Conservation (phyloP, 2,888 invertebrate species). For the Rhamphomyia laevipes region DNA sequence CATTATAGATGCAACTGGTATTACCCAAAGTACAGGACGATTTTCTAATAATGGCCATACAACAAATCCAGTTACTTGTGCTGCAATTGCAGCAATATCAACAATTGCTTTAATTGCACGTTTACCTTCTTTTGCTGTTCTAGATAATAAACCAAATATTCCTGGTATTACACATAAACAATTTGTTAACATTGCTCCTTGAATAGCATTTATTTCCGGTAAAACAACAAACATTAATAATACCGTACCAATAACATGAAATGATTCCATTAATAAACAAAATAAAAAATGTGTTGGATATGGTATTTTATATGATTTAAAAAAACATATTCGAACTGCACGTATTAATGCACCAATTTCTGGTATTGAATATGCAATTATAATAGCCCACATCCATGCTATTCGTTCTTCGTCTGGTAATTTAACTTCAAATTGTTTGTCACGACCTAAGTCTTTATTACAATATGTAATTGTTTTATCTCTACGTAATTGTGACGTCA, state of each 20-base stretch:
- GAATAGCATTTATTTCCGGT: constrained; percentile 85
- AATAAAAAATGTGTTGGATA: constrained; percentile 34
- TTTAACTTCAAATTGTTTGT: constrained; percentile 70
- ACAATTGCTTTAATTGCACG: constrained; percentile 65
- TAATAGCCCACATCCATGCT: constrained; percentile 86
- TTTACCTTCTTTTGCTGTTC: constrained; percentile 70
- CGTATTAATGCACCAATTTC: constrained; percentile 79
- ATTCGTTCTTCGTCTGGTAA: constrained; percentile 77
- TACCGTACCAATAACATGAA: constrained; percentile 78
- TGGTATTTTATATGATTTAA: constrained; percentile 76
- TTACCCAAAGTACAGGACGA: constrained; percentile 66
- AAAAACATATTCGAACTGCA: constrained; percentile 76
- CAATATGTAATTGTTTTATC: constrained; percentile 68
- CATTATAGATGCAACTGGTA: constrained; percentile 72
- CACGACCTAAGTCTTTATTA: constrained; percentile 72
- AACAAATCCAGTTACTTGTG: constrained; percentile 83
- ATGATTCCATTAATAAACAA: constrained; percentile 73
- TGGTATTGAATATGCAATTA: constrained; percentile 78
- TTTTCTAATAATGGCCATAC: constrained; percentile 81
- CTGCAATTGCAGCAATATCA: constrained; percentile 74
- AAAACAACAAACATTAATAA: constrained; percentile 78
- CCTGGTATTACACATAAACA: constrained; percentile 84
- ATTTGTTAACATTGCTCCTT: constrained; percentile 92
- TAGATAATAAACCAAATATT: constrained; percentile 59
- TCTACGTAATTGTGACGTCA: constrained; percentile 78